A percentile compares a stretch with the other conserved stretches of the same genome.
phyloP scores from a whole-genome alignment of 1,140 invertebrate species.

The Popillia japonica region DNA sequence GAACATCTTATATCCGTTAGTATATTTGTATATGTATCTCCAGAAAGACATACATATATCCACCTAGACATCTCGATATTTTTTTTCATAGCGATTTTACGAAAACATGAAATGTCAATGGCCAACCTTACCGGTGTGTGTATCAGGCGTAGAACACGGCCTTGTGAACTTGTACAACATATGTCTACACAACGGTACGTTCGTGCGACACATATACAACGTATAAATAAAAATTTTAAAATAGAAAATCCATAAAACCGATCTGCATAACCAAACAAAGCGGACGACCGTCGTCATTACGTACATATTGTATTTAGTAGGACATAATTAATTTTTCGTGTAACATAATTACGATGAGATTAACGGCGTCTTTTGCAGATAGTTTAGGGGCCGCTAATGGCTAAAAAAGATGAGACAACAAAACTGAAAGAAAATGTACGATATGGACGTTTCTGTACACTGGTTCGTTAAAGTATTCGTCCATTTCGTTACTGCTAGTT shows the following conservation, averaged over 20 bases:
- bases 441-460: neutral
- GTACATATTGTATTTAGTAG: neutral
- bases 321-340: conserved; percentile 2
- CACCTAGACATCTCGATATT: neutral
- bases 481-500: neutral
- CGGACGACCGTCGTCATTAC: too few species aligned
- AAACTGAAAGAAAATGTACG: neutral
- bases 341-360: neutral
- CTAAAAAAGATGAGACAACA: neutral
- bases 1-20: too few species aligned
- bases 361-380: neutral
- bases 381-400: neutral
- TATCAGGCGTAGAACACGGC: neutral
- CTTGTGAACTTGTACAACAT: neutral
- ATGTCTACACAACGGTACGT: neutral
- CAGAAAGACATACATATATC: neutral
- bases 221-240: too few species aligned
- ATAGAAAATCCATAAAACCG: too few species aligned
- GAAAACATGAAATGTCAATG: neutral
- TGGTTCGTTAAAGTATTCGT: neutral
- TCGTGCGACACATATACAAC: too few species aligned
- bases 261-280: too few species aligned
- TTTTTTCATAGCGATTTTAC: neutral
- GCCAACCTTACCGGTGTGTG: neutral
- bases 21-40: neutral